Evolutionary conservation across 2,797 vertebrate genomes (phyloP).

Genomic region (Allobates femoralis): DNA sequence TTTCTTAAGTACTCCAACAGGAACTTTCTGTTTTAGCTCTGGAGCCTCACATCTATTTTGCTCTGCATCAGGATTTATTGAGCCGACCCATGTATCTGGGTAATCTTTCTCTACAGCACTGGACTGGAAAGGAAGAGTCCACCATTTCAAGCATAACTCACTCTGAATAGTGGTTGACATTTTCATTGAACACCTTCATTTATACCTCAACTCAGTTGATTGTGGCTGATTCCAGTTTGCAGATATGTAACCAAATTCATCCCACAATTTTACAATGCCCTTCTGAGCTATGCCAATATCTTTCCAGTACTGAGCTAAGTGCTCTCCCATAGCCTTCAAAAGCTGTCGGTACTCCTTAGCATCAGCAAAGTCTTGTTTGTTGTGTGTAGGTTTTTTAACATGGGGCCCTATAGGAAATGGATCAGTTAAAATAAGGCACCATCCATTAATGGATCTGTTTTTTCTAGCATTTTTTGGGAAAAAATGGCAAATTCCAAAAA

Average conservation of each 20-base stretch:
- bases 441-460: too few species aligned
- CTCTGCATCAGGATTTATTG: constrained; percentile 93
- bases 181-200: constrained; percentile 94
- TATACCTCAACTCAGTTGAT: constrained; percentile 89
- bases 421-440: too few species aligned
- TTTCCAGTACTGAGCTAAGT: constrained; percentile 98
- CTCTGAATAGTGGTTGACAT: constrained; percentile 98
- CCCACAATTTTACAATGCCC: constrained; percentile 98
- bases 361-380: constrained; percentile 98
- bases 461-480: too few species aligned
- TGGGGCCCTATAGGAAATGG: too few species aligned
- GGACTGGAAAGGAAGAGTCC: constrained; percentile 94
- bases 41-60: constrained; percentile 95
- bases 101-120: constrained; percentile 94
- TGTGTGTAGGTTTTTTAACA: constrained; percentile 99
- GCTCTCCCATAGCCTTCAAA: constrained; percentile 95
- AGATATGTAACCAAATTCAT: constrained; percentile 97
- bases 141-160: constrained; percentile 97
- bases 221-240: constrained; percentile 96
- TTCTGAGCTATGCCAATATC: constrained; percentile 93
- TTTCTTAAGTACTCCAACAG: constrained; percentile 87
- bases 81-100: constrained; percentile 95
- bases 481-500: too few species aligned
- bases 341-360: constrained; percentile 96
- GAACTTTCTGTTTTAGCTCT: constrained; percentile 95